These are phyloP conservation scores for Enteromius unitaeniatus DNA, from an alignment of 2,797 vertebrate genomes.

Conservation along the genomic window DNA sequence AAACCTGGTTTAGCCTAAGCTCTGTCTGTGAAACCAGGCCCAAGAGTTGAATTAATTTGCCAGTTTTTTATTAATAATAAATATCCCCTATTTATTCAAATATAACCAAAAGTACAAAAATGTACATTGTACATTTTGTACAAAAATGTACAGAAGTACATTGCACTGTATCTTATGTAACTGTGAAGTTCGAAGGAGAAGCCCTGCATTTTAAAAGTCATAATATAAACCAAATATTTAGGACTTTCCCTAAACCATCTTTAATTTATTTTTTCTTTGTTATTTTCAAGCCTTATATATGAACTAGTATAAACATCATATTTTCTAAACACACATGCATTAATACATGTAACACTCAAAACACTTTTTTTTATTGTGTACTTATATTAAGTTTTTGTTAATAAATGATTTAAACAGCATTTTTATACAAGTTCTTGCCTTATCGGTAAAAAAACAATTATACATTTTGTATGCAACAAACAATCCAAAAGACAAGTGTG, in stretches of 20 bases:
- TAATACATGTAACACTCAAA: not conserved
- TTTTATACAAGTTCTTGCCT: not conserved
- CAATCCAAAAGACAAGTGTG: slow-evolving; percentile 11
- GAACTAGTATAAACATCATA: slow-evolving; percentile 15
- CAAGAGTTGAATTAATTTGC: slow-evolving; percentile 1
- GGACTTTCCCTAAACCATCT: slow-evolving; percentile 4
- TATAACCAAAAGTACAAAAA: slow-evolving; percentile 11
- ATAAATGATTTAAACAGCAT: slow-evolving; percentile 28
- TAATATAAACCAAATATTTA: slow-evolving; percentile 23
- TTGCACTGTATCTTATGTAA: slow-evolving; percentile 18
- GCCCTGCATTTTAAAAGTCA: not conserved
- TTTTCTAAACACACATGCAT: slow-evolving; percentile 39
- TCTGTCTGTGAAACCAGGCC: too few species aligned
- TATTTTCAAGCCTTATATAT: slow-evolving; percentile 32
- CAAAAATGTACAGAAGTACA: too few species aligned
- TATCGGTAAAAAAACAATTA: not conserved
- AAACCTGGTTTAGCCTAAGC: too few species aligned
- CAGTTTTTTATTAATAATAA: not conserved
- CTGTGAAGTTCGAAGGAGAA: slow-evolving; percentile 23
- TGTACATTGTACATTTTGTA: too few species aligned
- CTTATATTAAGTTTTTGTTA: not conserved
- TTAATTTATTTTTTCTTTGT: slow-evolving; percentile 38
- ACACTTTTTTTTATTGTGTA: slow-evolving; percentile 24
- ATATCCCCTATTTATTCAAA: slow-evolving; percentile 22
- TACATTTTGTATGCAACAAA: not conserved